A percentile compares a stretch with the other conserved stretches of the same genome.
phyloP scores from a whole-genome alignment of 1,140 invertebrate genomes.

The Homalodisca vitripennis region DNA sequence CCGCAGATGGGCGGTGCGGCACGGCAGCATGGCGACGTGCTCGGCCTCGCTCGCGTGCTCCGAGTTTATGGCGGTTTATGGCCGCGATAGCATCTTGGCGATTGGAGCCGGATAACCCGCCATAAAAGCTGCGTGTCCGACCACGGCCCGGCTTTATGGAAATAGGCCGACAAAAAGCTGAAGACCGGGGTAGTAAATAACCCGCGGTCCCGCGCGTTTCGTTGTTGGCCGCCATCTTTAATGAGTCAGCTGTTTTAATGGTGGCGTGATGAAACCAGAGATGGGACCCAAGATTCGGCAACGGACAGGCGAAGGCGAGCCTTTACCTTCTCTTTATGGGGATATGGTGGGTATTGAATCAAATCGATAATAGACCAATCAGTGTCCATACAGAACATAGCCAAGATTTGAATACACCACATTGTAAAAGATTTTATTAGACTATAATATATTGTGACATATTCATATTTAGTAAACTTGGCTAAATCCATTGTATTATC shows the following conservation, averaged over 20 bases:
- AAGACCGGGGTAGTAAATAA: conserved; percentile 22
- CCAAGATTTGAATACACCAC: no score
- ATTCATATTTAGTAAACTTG: no score
- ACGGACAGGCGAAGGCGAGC: no score
- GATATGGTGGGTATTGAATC: no score
- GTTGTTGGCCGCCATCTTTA: conserved; percentile 6
- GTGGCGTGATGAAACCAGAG: background rate
- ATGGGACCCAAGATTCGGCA: no score
- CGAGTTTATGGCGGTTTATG: conserved; percentile 3
- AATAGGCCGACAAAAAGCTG: conserved; percentile 25
- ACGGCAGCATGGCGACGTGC: conserved; percentile 5
- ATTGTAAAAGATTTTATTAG: no score
- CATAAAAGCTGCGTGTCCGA: conserved; percentile 15
- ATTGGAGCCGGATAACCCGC: conserved; percentile 11
- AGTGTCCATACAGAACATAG: no score
- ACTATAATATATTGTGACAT: no score
- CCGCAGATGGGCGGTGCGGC: background rate
- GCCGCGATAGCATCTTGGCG: conserved; percentile 17
- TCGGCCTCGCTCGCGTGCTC: background rate
- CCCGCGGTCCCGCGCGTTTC: background rate
- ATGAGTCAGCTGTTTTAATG: background rate
- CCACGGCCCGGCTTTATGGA: conserved; percentile 16
- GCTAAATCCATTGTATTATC: no score
- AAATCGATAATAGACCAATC: no score
- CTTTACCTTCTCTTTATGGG: no score